Percentiles rank a stretch among this genome's conserved stretches.
Evolutionary conservation across 2,113 vertebrate genomes (phyloP).

Genomic region (Formicarius rufipectus): DNA sequence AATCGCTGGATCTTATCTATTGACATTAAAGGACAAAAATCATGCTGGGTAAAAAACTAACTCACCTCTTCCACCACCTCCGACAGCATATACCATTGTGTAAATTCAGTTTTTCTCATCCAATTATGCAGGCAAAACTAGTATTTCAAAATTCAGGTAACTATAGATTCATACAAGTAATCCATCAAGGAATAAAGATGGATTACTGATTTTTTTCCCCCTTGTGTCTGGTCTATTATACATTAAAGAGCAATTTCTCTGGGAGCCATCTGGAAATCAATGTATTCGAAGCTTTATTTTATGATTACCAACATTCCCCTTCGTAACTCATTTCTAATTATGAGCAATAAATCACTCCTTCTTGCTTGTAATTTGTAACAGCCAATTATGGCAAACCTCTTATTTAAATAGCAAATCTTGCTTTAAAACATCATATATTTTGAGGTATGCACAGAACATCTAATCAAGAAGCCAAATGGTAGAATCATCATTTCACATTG

Average conservation of each 20-base stretch:
- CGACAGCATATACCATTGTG: neutral
- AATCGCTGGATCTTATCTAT: neutral
- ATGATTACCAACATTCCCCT: slow-evolving; percentile 68
- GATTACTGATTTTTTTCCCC: neutral
- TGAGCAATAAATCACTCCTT: slow-evolving; percentile 69
- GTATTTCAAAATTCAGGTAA: slow-evolving; percentile 13
- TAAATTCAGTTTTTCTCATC: neutral
- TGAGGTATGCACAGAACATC: slow-evolving; percentile 18
- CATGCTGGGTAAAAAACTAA: neutral
- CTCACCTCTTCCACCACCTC: neutral
- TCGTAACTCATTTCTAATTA: slow-evolving; percentile 66
- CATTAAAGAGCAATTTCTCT: slow-evolving; percentile 50
- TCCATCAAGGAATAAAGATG: slow-evolving; percentile 32
- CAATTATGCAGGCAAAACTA: neutral
- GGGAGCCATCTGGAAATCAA: slow-evolving; percentile 67
- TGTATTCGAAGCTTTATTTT: slow-evolving; percentile 64
- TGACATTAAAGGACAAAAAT: slow-evolving; percentile 27
- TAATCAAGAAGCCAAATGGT: neutral
- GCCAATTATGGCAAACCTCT: slow-evolving; percentile 66
- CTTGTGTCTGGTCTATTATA: slow-evolving; percentile 29
- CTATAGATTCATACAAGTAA: neutral
- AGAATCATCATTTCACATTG: neutral
- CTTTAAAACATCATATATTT: slow-evolving; percentile 51
- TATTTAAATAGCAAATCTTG: slow-evolving; percentile 63
- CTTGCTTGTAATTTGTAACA: slow-evolving; percentile 64